Percentiles rank a stretch among this genome's conserved stretches.
phyloP scores from a whole-genome alignment of 64 coral and sea anemone genomes.

The Platygyra sinensis region DNA sequence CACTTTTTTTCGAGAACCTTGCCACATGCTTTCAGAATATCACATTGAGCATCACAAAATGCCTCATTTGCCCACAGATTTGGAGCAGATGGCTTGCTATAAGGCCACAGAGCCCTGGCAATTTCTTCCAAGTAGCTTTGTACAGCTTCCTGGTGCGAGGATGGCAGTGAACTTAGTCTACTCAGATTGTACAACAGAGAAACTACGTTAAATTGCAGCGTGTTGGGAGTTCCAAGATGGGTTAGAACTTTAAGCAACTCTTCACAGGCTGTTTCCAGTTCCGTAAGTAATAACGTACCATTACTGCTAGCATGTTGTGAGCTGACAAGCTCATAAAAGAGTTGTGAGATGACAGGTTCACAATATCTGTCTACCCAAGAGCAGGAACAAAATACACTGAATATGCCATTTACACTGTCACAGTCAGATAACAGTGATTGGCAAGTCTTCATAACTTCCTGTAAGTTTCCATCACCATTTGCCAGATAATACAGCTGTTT shows the following conservation, averaged over 20 bases:
- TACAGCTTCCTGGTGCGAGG: slow-evolving; percentile 6
- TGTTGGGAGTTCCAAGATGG: slow-evolving; percentile 35
- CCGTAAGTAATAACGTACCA: background rate
- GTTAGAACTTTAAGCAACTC: slow-evolving; percentile 14
- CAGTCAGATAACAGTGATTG: background rate
- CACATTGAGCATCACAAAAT: slow-evolving; percentile 44
- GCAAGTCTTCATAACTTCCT: background rate
- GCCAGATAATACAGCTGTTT: slow-evolving; percentile 21
- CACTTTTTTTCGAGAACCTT: slow-evolving; percentile 28
- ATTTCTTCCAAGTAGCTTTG: slow-evolving; percentile 49
- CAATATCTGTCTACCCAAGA: slow-evolving; percentile 8
- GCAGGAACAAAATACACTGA: slow-evolving; percentile 34
- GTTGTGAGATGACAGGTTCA: background rate
- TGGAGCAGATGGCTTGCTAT: slow-evolving; percentile 23
- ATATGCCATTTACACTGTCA: background rate
- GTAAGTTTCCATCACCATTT: background rate
- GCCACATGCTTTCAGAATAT: slow-evolving; percentile 42
- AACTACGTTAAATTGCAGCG: slow-evolving; percentile 22
- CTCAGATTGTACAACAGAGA: slow-evolving; percentile 24
- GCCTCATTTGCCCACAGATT: slow-evolving; percentile 22
- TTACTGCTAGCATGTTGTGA: background rate
- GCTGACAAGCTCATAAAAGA: slow-evolving; percentile 25
- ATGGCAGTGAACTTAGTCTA: background rate
- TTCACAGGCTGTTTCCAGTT: slow-evolving; percentile 29
- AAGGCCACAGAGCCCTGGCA: slow-evolving; percentile 32